Percentiles rank a stretch among this genome's conserved stretches.
Evolutionary conservation across 2,888 invertebrate genomes (phyloP).

Genomic region (Ashinkailepas kermadecensis): DNA sequence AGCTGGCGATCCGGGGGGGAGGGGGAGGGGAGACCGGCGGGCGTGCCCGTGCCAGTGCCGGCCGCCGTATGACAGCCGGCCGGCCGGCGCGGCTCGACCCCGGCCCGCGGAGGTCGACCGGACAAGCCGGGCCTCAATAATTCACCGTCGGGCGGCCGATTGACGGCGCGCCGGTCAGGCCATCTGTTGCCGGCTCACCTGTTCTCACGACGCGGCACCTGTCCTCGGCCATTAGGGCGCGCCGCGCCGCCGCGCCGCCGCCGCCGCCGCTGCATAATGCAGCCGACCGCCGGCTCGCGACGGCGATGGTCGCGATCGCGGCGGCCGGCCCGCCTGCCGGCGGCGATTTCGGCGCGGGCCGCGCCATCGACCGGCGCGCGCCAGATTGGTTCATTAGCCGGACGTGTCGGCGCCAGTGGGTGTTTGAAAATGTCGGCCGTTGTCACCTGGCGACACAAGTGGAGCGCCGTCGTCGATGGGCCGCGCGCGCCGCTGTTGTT

Average conservation of each 20-base stretch:
- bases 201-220: constrained; percentile 1
- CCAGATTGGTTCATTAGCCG: background rate
- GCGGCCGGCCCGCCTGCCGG: background rate
- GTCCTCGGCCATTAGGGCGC: background rate
- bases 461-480: too few relatives aligned
- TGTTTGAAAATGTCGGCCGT: background rate
- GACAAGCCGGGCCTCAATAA: background rate
- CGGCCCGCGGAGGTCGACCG: too few relatives aligned
- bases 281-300: background rate
- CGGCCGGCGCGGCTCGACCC: too few relatives aligned
- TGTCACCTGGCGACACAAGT: background rate
- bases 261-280: background rate
- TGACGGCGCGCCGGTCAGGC: background rate
- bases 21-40: too few relatives aligned
- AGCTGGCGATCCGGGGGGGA: too few relatives aligned
- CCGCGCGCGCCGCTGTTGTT: too few relatives aligned
- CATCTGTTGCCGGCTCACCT: constrained; percentile 19
- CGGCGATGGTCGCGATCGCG: background rate
- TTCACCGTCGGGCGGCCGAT: background rate
- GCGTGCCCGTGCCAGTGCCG: too few relatives aligned
- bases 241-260: background rate
- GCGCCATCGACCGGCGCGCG: background rate
- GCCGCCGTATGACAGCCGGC: too few relatives aligned
- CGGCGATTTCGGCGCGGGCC: background rate
- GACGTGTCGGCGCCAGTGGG: background rate